Evolutionary conservation across 2,888 invertebrate genomes (phyloP).

Genomic region (Enchytraeus crypticus): DNA sequence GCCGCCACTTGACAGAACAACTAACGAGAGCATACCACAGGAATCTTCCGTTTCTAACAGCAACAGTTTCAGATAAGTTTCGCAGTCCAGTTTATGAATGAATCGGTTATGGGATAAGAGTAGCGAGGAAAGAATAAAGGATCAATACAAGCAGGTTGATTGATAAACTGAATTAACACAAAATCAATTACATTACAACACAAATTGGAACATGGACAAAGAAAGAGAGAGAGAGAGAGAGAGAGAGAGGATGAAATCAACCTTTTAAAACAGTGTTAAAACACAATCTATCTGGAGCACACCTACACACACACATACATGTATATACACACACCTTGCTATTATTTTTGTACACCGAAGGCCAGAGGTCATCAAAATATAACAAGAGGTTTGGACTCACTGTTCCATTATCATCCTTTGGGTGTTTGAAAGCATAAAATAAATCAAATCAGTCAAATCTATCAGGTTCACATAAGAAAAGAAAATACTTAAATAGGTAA

Average conservation of each 20-base stretch:
- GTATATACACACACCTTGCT: conserved; percentile 1
- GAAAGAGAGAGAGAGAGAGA: not conserved
- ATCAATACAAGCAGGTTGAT: too few species aligned
- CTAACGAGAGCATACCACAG: too few species aligned
- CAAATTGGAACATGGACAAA: not conserved
- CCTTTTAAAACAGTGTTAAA: not conserved
- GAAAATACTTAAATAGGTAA: too few species aligned
- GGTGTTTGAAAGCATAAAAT: not conserved
- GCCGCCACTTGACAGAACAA: too few species aligned
- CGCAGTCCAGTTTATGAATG: too few species aligned
- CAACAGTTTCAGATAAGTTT: too few species aligned
- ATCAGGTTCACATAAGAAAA: not conserved
- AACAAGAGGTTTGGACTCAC: conserved; percentile 23
- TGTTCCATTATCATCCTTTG: conserved; percentile 1
- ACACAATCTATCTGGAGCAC: not conserved
- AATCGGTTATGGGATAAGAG: too few species aligned
- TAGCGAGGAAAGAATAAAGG: too few species aligned
- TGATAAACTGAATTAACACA: not conserved
- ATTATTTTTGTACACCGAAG: conserved; percentile 24
- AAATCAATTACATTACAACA: not conserved
- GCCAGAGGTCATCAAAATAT: conserved; percentile 30
- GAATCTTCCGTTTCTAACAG: too few species aligned
- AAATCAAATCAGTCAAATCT: not conserved
- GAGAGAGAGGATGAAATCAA: not conserved
- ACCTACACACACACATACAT: not conserved